Evolutionary conservation across 2,888 invertebrate genomes (phyloP).

Genomic region (Strigamia transsilvanica): DNA sequence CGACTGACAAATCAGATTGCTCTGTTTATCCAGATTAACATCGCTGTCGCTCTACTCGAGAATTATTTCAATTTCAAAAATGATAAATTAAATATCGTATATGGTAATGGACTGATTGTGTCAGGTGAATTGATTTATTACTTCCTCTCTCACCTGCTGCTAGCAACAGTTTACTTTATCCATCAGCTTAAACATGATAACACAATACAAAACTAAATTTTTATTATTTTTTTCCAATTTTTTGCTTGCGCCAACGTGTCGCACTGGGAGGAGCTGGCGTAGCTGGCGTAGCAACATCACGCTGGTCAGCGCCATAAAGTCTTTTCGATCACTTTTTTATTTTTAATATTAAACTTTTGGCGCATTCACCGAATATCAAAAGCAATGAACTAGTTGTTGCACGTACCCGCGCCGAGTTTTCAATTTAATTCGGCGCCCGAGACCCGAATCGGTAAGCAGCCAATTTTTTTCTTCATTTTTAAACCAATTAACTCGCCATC

Average conservation of each 20-base stretch:
- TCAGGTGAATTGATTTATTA: conserved; percentile 45
- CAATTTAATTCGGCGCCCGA: background rate
- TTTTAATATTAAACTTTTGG: background rate
- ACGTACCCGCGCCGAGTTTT: background rate
- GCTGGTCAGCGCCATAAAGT: conserved; percentile 23
- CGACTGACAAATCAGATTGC: conserved; percentile 25
- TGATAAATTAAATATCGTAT: background rate
- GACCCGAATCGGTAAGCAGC: background rate
- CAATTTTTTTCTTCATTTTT: conserved; percentile 1
- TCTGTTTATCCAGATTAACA: conserved; percentile 5
- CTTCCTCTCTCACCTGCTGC: conserved; percentile 48
- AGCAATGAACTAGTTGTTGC: background rate
- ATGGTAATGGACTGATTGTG: conserved; percentile 33
- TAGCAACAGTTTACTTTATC: conserved; percentile 32
- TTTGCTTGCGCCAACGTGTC: background rate
- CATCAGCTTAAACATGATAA: conserved; percentile 14
- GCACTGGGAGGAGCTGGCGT: conserved; percentile 16
- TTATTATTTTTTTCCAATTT: too few species aligned
- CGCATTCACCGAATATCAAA: conserved; percentile 30
- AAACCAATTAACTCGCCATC: background rate
- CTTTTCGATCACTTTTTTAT: background rate
- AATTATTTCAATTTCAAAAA: background rate
- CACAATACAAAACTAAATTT: background rate
- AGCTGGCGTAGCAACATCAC: background rate
- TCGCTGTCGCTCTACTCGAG: background rate